Evolutionary conservation across 2,113 vertebrate genomes (phyloP), one percentile per base, ranked within the genome.

Genomic region (Heterochromis multidens): DNA sequence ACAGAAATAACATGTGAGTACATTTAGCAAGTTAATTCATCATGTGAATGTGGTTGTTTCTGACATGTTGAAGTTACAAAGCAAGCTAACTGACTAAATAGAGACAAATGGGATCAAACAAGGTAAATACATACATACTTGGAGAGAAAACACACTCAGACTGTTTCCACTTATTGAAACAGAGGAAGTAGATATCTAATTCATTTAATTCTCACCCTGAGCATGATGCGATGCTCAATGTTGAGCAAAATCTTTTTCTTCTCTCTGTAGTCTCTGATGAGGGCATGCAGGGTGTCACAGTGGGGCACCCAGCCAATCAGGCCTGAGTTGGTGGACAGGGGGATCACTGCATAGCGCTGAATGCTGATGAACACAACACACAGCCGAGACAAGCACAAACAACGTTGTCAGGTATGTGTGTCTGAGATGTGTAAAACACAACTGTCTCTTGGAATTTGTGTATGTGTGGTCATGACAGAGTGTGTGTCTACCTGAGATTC

Each of bases 241-340:
- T 99, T 99, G 88, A 99, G 97, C 43, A 99, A 95, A 83, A 99
- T 99, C 96, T 99, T 99, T 65, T 99, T 99, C 94, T 99, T 99
- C 95, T 99, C 99, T 1, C 99, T 87, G 93, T 99, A 99, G 96
- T 99, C 99, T 87, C 99, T 95, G 95, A 99, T 99, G 84, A 99
- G 98, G 0, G 99, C 98, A 0, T 99, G 99, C 82, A 99, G 96
- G 0, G 99, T 99, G 95, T 99, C 99, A 27, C 99, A 99, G 95
- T 99, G 98, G 4, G 99, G 98, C 16, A 99, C 99, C 99, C 99
- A 99, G 90, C 99, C 98, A 65, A 99, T 99, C 86, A 99, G 95
- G 63, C 99, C 99, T 0, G 99, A 99, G 94, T 99, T 99, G 72
- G 99, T 99, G 27, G 99, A 99, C 62, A 99, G 92, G 1, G 99